Percentiles rank a stretch among this genome's conserved stretches.
phyloP scores from a whole-genome alignment of 2,113 vertebrate genomes.

The Cyanoderma ruficeps region DNA sequence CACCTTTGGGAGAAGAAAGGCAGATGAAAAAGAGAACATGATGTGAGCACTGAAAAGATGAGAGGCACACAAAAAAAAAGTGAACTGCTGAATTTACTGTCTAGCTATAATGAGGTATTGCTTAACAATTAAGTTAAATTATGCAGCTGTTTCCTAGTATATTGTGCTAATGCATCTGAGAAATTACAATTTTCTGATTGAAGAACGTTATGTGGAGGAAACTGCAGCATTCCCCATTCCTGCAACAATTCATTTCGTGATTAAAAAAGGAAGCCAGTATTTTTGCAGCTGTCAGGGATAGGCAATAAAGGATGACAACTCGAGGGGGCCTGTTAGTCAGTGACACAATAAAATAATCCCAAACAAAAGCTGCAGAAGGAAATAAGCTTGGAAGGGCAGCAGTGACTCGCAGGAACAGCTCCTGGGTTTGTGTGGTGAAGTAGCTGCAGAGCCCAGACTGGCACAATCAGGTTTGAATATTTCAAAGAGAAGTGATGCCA shows the following conservation, averaged over 20 bases:
- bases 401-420: neutral
- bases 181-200: constrained; percentile 60
- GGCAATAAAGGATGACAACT: constrained; percentile 55
- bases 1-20: neutral
- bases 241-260: constrained; percentile 61
- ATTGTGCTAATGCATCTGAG: constrained; percentile 62
- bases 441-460: neutral
- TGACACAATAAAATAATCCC: constrained; percentile 37
- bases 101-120: constrained; percentile 67
- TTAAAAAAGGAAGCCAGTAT: constrained; percentile 60
- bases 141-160: constrained; percentile 72
- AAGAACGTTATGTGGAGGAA: constrained; percentile 53
- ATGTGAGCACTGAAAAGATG: neutral
- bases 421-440: neutral
- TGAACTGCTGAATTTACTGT: constrained; percentile 66
- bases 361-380: constrained; percentile 15
- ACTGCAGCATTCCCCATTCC: constrained; percentile 43
- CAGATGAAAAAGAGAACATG: neutral
- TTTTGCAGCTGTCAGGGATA: constrained; percentile 62
- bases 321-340: constrained; percentile 45
- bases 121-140: constrained; percentile 76
- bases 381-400: neutral
- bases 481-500: neutral
- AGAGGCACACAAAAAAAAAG: constrained; percentile 41
- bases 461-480: neutral